Evolutionary conservation across 2,888 invertebrate species (phyloP), one percentile per base, ranked within the genome.

Genomic region (Pyralis farinalis): DNA sequence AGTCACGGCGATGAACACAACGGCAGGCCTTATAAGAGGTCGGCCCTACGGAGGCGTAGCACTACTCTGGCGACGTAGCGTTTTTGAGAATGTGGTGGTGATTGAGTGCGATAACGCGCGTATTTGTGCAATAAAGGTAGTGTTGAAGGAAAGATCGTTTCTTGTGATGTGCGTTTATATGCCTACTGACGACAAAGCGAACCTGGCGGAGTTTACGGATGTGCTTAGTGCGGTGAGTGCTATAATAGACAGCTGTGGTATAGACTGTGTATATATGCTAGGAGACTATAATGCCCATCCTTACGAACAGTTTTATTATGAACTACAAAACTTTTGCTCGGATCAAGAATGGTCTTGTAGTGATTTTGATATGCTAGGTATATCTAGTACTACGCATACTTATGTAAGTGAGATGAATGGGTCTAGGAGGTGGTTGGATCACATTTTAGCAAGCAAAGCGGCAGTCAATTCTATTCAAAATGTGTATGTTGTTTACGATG

Each of bases 381-480:
- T 16, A 16, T 3, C 16, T 16, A 3, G 3, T 16, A 4, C 3
- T 16, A 16, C 16, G 16, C 4, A 16, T 4, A 16, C 16, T 16
- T 16, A 3, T 16, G 16, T 16, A 3, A 16, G 16, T 16, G 16
- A 16, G 2, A 4, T 16, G 3, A 2, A 16, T 16, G 16, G 16
- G 4, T 3, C 3, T 16, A 16, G 16, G 4, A 40, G 46, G 7
- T 46, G 46, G 46, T 30, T 47, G n/a, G 44, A 44, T 29, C 44
- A 48, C 31, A 45, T 43, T 31, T 11, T 48, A 1, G 39, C 39
- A 7, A 48, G 40, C 11, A 7, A 32, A 0, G 22, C 44, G 0
- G 44, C 45, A 1, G 7, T 20, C 3, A n/a, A 25, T 1, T 10
- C 40, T 8, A 27, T 45, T 4, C 10, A 22, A 6, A 30, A 9